Evolutionary conservation across 2,888 invertebrate species (phyloP).

Genomic region (Tenodera sinensis): DNA sequence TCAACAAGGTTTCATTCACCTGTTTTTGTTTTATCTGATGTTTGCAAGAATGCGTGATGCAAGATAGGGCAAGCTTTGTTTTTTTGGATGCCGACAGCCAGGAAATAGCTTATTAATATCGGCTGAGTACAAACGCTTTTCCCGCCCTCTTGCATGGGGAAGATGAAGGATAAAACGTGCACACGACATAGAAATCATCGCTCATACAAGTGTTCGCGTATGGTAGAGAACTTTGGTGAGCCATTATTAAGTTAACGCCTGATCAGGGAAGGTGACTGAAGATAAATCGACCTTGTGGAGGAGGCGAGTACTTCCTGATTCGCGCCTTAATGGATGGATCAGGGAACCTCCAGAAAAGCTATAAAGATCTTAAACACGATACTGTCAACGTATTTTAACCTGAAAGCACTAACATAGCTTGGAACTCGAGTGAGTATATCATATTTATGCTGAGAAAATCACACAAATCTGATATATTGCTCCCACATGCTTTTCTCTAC

Average conservation of each 20-base stretch:
- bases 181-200: neutral
- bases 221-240: neutral
- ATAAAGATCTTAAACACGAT: neutral
- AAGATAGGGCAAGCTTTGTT: neutral
- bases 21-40: neutral
- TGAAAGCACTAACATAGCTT: neutral
- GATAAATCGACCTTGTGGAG: neutral
- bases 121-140: neutral
- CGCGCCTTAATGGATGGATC: neutral
- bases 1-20: neutral
- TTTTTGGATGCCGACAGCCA: too few species aligned
- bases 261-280: neutral
- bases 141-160: neutral
- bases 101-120: neutral
- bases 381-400: neutral
- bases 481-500: too few species aligned
- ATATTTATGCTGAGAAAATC: too few species aligned
- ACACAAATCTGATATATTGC: too few species aligned
- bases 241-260: neutral
- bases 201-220: neutral
- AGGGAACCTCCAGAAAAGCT: neutral
- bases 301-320: neutral
- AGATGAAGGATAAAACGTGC: neutral
- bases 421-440: neutral
- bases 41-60: neutral